Evolutionary conservation across 2,797 vertebrate genomes (phyloP).

Genomic region (Tragelaphus eurycerus): DNA sequence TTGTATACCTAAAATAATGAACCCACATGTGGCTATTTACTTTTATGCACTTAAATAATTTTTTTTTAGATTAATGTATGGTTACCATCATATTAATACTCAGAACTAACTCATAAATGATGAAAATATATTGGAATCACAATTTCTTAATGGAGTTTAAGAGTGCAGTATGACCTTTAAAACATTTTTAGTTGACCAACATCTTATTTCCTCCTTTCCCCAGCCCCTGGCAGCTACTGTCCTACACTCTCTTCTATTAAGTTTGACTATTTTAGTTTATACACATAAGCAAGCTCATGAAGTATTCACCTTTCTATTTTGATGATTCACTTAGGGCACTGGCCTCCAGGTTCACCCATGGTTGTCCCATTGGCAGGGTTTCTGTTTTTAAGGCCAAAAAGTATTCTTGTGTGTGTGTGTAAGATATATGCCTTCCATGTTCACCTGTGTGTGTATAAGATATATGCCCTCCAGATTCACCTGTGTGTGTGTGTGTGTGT

Average conservation of each 20-base stretch:
- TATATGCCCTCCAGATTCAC: too few species aligned
- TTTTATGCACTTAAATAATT: neutral
- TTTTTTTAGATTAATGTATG: slow-evolving; percentile 1
- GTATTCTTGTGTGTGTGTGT: neutral
- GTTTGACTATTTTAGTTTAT: neutral
- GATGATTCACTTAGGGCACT: neutral
- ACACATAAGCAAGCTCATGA: neutral
- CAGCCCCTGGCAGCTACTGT: neutral
- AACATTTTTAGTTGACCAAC: slow-evolving; percentile 11
- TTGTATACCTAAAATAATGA: slow-evolving; percentile 11
- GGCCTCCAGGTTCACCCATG: neutral
- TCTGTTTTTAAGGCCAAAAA: neutral
- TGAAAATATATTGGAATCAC: neutral
- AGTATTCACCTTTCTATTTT: neutral
- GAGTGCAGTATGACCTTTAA: neutral
- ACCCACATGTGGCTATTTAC: neutral
- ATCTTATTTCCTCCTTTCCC: neutral
- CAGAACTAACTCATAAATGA: neutral
- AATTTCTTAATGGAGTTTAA: slow-evolving; percentile 43
- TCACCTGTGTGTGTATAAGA: neutral
- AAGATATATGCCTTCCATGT: neutral
- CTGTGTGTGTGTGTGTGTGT: too few species aligned
- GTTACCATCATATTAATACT: neutral
- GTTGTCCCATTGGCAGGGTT: neutral
- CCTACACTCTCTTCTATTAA: neutral